These are phyloP conservation scores for Phragmatobia fuliginosa DNA, from an alignment of 2,888 invertebrate genomes.

Conservation along the genomic window DNA sequence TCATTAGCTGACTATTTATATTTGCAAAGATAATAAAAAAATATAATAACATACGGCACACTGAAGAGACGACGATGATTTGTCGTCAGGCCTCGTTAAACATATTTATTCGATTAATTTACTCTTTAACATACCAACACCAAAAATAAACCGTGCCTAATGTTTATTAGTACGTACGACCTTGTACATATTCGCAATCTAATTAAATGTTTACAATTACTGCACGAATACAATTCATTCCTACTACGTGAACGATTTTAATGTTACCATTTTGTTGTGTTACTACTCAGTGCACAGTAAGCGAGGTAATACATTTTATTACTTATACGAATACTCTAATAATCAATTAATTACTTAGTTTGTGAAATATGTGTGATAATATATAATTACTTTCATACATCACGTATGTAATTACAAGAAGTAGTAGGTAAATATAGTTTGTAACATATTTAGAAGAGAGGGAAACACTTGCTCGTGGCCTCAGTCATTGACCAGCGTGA, in stretches of 20 bases:
- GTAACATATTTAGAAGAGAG: neutral
- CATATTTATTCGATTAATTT: conserved; percentile 9
- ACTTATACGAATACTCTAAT: neutral
- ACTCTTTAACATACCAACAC: conserved; percentile 3
- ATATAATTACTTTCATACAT: neutral
- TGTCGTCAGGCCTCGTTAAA: conserved; percentile 10
- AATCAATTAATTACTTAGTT: conserved; percentile 5
- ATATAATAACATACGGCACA: neutral
- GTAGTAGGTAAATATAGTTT: neutral
- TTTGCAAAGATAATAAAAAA: neutral
- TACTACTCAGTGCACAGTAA: conserved; percentile 5
- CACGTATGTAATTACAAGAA: neutral
- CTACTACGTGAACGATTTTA: conserved; percentile 9
- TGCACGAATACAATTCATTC: conserved; percentile 22
- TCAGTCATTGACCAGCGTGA: conserved; percentile 5
- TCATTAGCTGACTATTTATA: neutral
- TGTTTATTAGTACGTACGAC: conserved; percentile 30
- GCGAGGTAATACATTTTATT: conserved; percentile 4
- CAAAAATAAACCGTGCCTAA: conserved; percentile 21
- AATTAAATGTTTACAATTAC: conserved; percentile 40
- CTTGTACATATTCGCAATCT: conserved; percentile 44
- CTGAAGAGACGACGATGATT: neutral
- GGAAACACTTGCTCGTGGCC: neutral
- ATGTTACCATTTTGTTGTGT: conserved; percentile 6
- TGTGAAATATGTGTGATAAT: conserved; percentile 5